These are phyloP conservation scores for Prorops nasuta DNA, from an alignment of 1,140 invertebrate genomes.

Conservation along the genomic window DNA sequence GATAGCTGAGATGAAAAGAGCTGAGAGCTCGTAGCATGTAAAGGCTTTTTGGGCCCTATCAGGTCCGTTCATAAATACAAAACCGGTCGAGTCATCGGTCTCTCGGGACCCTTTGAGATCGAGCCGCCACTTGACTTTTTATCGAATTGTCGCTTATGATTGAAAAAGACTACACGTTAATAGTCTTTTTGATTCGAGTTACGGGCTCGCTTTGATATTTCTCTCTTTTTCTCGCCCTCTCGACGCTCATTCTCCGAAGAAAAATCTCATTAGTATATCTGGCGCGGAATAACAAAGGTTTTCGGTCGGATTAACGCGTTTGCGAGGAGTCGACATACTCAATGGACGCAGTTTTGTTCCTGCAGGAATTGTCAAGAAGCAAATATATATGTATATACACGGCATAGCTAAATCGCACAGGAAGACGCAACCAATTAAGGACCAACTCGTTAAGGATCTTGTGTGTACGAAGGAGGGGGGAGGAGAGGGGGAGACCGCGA, in stretches of 20 bases:
- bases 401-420: too few relatives aligned
- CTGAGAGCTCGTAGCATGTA: background rate
- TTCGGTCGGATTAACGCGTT: too few relatives aligned
- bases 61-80: conserved; percentile 50
- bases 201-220: conserved; percentile 14
- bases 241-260: too few relatives aligned
- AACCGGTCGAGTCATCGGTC: conserved; percentile 51
- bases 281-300: too few relatives aligned
- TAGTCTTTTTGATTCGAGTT: conserved; percentile 43
- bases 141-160: conserved; percentile 54
- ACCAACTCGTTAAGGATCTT: conserved; percentile 23
- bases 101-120: conserved; percentile 44
- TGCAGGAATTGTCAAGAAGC: too few relatives aligned
- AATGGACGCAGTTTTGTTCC: too few relatives aligned
- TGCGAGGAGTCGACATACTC: too few relatives aligned
- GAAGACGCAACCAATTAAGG: conserved; percentile 25
- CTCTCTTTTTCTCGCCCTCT: too few relatives aligned
- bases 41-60: conserved; percentile 11
- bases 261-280: too few relatives aligned
- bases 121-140: conserved; percentile 50
- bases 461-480: background rate
- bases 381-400: too few relatives aligned
- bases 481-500: conserved; percentile 4
- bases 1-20: conserved; percentile 7
- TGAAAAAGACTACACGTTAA: conserved; percentile 50